A percentile compares a stretch with the other conserved stretches of the same genome.
Evolutionary conservation across 2,113 vertebrate species (phyloP).

Genomic region (Etheostoma spectabile): DNA sequence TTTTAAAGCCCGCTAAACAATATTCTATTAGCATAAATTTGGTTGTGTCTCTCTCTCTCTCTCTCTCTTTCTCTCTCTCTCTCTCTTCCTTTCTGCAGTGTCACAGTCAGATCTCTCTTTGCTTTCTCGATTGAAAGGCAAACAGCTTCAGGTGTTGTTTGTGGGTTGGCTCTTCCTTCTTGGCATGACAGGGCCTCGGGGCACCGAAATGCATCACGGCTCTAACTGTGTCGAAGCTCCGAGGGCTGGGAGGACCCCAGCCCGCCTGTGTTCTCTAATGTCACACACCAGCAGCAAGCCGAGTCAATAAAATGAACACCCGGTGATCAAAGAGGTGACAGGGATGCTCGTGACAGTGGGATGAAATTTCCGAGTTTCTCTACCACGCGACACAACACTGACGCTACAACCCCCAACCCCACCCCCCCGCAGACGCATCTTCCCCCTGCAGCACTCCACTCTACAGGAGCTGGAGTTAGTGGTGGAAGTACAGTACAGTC

Average conservation of each 20-base stretch:
- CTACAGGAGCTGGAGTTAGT: not conserved
- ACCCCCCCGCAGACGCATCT: conserved; percentile 30
- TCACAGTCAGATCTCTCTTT: conserved; percentile 80
- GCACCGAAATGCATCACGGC: conserved; percentile 71
- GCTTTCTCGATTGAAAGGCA: conserved; percentile 78
- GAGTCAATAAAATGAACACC: conserved; percentile 78
- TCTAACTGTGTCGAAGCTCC: conserved; percentile 75
- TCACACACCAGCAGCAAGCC: conserved; percentile 75
- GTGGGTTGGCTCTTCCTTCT: conserved; percentile 74
- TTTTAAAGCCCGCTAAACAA: conserved; percentile 77
- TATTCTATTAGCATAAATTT: conserved; percentile 83
- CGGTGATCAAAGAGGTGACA: conserved; percentile 78
- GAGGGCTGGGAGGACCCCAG: conserved; percentile 74
- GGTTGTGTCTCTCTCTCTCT: conserved; percentile 61
- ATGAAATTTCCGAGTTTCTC: conserved; percentile 69
- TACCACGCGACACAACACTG: conserved; percentile 43
- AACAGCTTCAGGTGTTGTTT: conserved; percentile 78
- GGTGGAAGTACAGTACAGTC: too few relatives aligned
- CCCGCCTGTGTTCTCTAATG: conserved; percentile 78
- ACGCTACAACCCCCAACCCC: too few relatives aligned
- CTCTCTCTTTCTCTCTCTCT: too few relatives aligned
- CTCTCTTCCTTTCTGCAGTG: conserved; percentile 64
- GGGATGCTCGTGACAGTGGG: conserved; percentile 69
- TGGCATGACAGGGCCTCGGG: conserved; percentile 78
- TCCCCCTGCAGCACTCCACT: conserved; percentile 67